Evolutionary conservation across 37 sponge, comb jelly and placozoan species (phyloP), one percentile per base, ranked within the genome.

Genomic region (Theonella swinhoei): DNA sequence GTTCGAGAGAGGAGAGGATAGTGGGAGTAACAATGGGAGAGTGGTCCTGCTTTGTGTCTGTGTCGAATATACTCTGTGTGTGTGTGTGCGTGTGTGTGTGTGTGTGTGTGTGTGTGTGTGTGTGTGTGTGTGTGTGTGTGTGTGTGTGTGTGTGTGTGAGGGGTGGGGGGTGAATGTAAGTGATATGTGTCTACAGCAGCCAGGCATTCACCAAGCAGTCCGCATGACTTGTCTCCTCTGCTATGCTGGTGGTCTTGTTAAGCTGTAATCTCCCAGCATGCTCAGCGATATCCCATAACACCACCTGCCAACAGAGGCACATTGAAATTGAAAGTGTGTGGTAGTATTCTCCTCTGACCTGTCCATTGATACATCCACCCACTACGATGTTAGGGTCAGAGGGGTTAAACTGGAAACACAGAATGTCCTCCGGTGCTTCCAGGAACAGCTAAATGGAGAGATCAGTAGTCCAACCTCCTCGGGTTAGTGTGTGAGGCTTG

Each of bases 351-450:
- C 9, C 1, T 19, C 37, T 67, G 29, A 94, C 95, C 90, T 92
- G 96, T 74, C 98, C 98, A 88, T 95, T 97, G 58, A 88, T 61
- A 80, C 98, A 97, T 0, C 99, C 99, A 9, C 93, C 99, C 9
- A 86, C 93, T 11, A 98, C 81, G 23, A 92, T 41, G 79, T 94
- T 94, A 28, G 99, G 99, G 38, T 96, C 73, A 29, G 88, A 75
- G 5, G 99, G 99, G 70, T 96, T 96, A 77, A 96, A 98, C 42
- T 84, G 81, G 86, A 98, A 98, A 75, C 91, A 91, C 40, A 74
- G 60, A 37, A 98, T 81, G 43, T 91, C 94, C 9, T 98, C 99
- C 1, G 99, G 99, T 28, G 97, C 99, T 71, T 98, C 99, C 74
- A 98, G 70, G 39, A 98, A 87, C 34, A 98, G 81, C 81, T 94